Conservation (phyloP, 2,113 vertebrate species). For the Mormyrus lacerda region DNA sequence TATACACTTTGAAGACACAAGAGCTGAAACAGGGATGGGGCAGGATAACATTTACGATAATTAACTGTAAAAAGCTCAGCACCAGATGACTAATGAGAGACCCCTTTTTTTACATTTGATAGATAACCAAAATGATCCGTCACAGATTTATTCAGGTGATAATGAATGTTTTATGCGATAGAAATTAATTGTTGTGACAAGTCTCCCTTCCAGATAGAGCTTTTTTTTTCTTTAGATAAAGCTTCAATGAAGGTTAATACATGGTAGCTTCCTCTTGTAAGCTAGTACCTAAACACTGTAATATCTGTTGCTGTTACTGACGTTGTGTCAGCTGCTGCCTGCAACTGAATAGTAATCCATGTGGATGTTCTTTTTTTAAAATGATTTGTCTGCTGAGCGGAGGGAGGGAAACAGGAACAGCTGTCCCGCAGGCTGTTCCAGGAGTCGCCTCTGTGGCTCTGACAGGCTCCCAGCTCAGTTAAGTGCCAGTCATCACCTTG, state of each 20-base stretch:
- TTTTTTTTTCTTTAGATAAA: background rate
- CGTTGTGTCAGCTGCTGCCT: background rate
- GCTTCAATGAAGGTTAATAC: background rate
- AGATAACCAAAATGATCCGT: background rate
- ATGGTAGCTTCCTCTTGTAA: background rate
- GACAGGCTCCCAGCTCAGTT: background rate
- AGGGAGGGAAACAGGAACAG: background rate
- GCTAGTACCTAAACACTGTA: background rate
- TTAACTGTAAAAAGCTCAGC: background rate
- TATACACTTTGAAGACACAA: background rate
- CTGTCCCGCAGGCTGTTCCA: background rate
- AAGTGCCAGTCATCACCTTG: constrained; percentile 6
- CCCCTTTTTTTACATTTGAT: background rate
- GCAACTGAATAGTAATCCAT: background rate
- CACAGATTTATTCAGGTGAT: background rate
- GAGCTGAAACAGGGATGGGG: background rate
- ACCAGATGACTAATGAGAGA: background rate
- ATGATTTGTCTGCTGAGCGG: background rate
- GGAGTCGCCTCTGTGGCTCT: background rate
- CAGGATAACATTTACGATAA: background rate
- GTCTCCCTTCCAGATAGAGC: background rate
- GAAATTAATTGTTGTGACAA: background rate
- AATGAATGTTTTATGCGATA: background rate
- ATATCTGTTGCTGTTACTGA: background rate
- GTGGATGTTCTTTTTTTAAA: background rate